phyloP scores from a whole-genome alignment of 1,140 invertebrate genomes.

The Camponotus vicinus region DNA sequence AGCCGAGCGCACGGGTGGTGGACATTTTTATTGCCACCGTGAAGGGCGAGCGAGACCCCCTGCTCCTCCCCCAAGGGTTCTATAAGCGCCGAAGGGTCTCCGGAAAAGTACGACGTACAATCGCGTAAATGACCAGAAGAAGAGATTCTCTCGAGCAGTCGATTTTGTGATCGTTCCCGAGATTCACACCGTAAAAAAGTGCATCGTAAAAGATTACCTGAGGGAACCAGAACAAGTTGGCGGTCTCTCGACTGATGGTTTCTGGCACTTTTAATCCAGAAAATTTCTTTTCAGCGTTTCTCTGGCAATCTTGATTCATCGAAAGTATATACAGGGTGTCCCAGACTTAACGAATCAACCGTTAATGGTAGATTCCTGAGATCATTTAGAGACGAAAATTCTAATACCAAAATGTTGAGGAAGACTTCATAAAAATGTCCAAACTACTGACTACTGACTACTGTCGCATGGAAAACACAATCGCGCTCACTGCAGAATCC shows the following conservation, averaged over 20 bases:
- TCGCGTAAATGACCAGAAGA: constrained; percentile 51
- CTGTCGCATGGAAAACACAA: no score
- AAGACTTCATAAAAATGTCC: no score
- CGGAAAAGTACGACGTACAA: constrained; percentile 13
- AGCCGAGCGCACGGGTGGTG: constrained; percentile 20
- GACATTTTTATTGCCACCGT: constrained; percentile 59
- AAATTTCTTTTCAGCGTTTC: background rate
- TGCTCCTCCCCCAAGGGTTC: constrained; percentile 32
- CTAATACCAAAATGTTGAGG: no score
- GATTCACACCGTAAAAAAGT: constrained; percentile 1
- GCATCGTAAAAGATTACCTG: background rate
- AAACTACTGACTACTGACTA: no score
- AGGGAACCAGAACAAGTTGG: background rate
- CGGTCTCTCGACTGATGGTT: background rate
- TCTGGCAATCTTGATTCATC: background rate
- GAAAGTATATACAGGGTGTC: background rate
- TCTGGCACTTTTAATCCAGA: background rate
- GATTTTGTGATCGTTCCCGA: constrained; percentile 41
- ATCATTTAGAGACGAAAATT: no score
- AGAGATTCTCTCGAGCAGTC: constrained; percentile 24
- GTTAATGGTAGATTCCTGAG: no score
- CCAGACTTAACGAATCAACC: no score
- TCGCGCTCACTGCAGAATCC: no score
- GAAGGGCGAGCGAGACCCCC: constrained; percentile 44
- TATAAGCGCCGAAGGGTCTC: background rate